Base-by-base conservation (phyloP, 1,140 invertebrate species). In the Cepaea nemoralis region DNA sequence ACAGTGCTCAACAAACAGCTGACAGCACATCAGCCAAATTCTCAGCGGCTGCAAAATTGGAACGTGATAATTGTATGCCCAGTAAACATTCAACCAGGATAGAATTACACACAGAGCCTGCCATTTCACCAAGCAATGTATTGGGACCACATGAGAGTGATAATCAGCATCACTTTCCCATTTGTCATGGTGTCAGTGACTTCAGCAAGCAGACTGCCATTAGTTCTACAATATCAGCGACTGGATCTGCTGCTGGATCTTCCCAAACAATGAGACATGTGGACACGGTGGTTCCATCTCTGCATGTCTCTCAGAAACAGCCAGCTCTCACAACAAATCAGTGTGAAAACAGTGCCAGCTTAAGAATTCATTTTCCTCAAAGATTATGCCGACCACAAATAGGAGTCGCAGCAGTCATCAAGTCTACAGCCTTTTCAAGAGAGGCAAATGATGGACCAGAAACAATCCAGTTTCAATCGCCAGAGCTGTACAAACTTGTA, bases 331-430 rank as follows among this genome's bases (percentile, higher is more conserved):
- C n/a, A n/a, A n/a, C n/a, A n/a, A n/a, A n/a, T n/a, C n/a, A n/a
- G n/a, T n/a, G n/a, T n/a, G n/a, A 42, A 42, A 59, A 69, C 31
- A 1, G 0, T 16, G 16, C 37, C 3, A 50, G 16, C n/a, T 19
- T 55, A 19, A 73, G 45, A 80, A 33, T 24, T 55, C 35, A 80
- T 35, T 80, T 80, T 37, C 67, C 69, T 3, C 69, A 67, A 12
- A 35, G 78, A 39, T 12, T 27, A 1, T 55, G 1, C 16, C 40
- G 73, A 10, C 78, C 78, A 40, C 59, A 67, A 16, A 40, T 80
- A 37, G 78, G 78, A 8, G 69, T 80, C 73, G 78, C 70, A 0
- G 42, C 78, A 8, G 67, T 69, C 33, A 69, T 79, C 27, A 69
- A 79, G 69, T 31, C 31, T 55, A 19, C 14, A 10, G 45, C 19